Base-by-base conservation (phyloP, 2,888 invertebrate species). In the Octodonta nipae region DNA sequence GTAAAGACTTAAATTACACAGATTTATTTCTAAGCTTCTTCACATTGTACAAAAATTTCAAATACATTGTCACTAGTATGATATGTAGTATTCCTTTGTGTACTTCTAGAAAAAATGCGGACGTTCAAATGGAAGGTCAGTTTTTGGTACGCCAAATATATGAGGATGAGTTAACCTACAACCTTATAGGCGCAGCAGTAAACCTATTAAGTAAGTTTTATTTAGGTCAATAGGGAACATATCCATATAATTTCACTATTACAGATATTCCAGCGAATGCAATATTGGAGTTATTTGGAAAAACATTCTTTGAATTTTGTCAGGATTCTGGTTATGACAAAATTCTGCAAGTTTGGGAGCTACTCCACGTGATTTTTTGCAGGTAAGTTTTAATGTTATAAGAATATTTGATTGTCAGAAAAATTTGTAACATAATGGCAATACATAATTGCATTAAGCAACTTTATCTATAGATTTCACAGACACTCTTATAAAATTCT, bases 311-410 rank as follows among this genome's bases (percentile, higher is more conserved):
- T 56, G 91, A 92, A 60, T 89, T 92, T 55, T 93, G 92, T 52
- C 88, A 92, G 59, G 89, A 91, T 58, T 91, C 89, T 2, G 92
- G 93, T n/a, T 93, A 92, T 54, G 92, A 92, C 55, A 88, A 89
- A 61, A 92, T 92, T 41, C 68, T 95, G 17, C 86, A 89, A 65
- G 91, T 92, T 66, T 93, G 3, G 93, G 93, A 26, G 91, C 92
- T 12, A 92, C 91, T 13, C 89, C 92, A 0, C 68, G 89, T 40
- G 93, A 95, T 63, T 96, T 96, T 62, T 67, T 95, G 45, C 88
- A 88, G 76, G 88, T 84, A 61, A 54, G 42, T 33, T n/a, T n/a
- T n/a, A n/a, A n/a, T n/a, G n/a, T n/a, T n/a, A n/a, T n/a, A n/a
- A n/a, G n/a, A n/a, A n/a, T n/a, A n/a, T n/a, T n/a, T n/a, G n/a